Evolutionary conservation across 2,797 vertebrate genomes (phyloP).

Genomic region (Rhyacichthys aspro): DNA sequence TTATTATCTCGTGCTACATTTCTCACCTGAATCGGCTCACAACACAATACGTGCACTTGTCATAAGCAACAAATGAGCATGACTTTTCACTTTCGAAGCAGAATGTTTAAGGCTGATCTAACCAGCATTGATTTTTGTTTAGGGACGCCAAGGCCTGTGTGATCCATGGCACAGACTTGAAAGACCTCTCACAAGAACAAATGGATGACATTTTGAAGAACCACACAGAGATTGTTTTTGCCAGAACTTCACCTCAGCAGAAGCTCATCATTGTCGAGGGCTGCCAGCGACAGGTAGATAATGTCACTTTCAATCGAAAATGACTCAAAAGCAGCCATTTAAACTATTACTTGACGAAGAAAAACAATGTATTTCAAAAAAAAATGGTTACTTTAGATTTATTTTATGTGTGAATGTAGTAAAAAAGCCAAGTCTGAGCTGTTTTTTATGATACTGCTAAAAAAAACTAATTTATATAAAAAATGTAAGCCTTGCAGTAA

Average conservation of each 20-base stretch:
- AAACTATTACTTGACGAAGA: too few species aligned
- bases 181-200: constrained; percentile 85
- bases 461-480: too few species aligned
- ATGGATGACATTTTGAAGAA: constrained; percentile 91
- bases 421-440: too few species aligned
- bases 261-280: constrained; percentile 93
- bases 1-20: too few species aligned
- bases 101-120: background rate
- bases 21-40: background rate
- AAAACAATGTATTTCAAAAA: too few species aligned
- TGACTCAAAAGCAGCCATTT: too few species aligned
- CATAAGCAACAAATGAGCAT: too few species aligned
- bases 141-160: constrained; percentile 94
- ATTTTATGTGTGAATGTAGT: too few species aligned
- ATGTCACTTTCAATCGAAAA: too few species aligned
- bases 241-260: constrained; percentile 91
- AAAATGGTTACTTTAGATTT: too few species aligned
- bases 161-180: constrained; percentile 90
- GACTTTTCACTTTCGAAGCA: background rate
- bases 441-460: too few species aligned
- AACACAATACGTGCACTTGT: background rate
- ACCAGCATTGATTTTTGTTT: constrained; percentile 1
- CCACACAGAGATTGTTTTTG: constrained; percentile 93
- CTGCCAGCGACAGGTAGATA: constrained; percentile 93
- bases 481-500: too few species aligned